These are phyloP conservation scores for Oncorhynchus clarkii DNA, from an alignment of 2,113 vertebrate species.

Conservation along the genomic window DNA sequence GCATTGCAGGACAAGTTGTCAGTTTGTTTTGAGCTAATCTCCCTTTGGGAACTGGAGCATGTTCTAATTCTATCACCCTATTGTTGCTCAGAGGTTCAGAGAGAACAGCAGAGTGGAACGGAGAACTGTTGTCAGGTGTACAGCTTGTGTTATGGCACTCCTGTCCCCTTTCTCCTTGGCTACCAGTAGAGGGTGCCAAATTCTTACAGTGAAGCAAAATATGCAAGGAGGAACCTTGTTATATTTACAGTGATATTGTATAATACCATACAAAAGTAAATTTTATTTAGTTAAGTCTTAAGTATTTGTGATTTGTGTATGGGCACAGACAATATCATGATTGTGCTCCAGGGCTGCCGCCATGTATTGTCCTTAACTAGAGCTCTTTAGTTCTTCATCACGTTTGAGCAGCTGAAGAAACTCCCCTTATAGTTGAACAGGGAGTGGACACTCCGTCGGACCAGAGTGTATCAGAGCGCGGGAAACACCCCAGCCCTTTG, in stretches of 20 bases:
- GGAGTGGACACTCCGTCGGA: constrained; percentile 8
- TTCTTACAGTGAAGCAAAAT: neutral
- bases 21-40: too few relatives aligned
- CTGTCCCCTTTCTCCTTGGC: neutral
- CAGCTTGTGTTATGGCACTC: neutral
- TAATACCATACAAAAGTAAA: too few relatives aligned
- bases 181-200: neutral
- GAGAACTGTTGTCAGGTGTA: too few relatives aligned
- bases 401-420: constrained; percentile 93
- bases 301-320: too few relatives aligned
- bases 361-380: constrained; percentile 68
- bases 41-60: too few relatives aligned
- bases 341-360: neutral
- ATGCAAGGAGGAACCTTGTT: too few relatives aligned
- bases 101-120: too few relatives aligned
- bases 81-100: too few relatives aligned
- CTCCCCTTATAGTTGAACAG: constrained; percentile 80
- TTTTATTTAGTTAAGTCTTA: too few relatives aligned
- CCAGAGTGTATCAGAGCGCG: constrained; percentile 24
- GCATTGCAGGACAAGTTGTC: too few relatives aligned
- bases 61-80: too few relatives aligned
- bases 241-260: neutral
- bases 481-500: constrained; percentile 28
- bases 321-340: neutral
- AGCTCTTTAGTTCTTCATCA: constrained; percentile 91